Evolutionary conservation across 1,140 invertebrate species (phyloP).

Genomic region (Atopsyche davidsoni): DNA sequence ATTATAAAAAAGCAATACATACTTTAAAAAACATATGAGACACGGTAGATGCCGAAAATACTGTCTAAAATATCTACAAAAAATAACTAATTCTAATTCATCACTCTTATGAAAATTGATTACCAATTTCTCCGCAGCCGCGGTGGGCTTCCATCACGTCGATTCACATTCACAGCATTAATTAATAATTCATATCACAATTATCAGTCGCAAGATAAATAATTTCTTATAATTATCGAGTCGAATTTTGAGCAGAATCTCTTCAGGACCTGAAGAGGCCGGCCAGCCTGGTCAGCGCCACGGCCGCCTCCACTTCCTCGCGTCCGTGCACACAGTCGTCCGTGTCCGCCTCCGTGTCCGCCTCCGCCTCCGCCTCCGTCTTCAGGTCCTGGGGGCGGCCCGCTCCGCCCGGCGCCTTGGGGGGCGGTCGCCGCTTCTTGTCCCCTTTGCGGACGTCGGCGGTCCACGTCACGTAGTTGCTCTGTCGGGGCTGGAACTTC

Average conservation of each 20-base stretch:
- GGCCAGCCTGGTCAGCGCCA: conserved; percentile 56
- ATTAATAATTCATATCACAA: conserved; percentile 19
- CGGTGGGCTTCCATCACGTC: too few relatives aligned
- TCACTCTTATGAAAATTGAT: too few relatives aligned
- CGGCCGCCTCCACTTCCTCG: conserved; percentile 64
- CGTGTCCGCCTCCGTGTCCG: conserved; percentile 15
- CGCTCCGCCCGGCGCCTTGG: too few relatives aligned
- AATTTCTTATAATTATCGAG: conserved; percentile 5
- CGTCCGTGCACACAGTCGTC: conserved; percentile 44
- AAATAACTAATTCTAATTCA: too few relatives aligned
- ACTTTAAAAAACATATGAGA: too few relatives aligned
- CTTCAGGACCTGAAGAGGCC: conserved; percentile 29
- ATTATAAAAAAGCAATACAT: too few relatives aligned
- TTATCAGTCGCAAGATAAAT: conserved; percentile 22
- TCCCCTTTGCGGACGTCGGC: conserved; percentile 32
- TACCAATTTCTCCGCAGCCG: too few relatives aligned
- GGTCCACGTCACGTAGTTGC: conserved; percentile 60
- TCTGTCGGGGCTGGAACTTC: conserved; percentile 57
- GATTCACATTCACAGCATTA: conserved; percentile 5
- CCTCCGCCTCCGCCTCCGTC: conserved; percentile 29
- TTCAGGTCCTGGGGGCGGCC: too few relatives aligned
- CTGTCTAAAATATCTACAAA: too few relatives aligned
- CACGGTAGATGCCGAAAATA: too few relatives aligned
- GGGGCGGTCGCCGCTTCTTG: background rate
- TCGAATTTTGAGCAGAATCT: too few relatives aligned